Conservation (phyloP, 1,140 invertebrate species). For the Paraescarpia echinospica region DNA sequence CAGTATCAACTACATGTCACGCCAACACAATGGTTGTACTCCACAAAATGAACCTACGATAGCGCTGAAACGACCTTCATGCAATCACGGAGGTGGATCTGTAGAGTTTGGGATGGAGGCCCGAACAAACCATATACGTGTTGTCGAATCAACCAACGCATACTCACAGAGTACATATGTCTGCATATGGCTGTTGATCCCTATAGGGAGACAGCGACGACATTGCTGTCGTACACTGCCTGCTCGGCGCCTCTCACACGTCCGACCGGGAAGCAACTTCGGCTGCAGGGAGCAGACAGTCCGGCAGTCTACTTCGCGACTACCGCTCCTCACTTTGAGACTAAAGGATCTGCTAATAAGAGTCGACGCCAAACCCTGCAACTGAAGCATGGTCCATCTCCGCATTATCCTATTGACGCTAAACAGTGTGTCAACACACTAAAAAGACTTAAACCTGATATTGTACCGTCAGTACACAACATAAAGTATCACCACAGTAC, state of each 20-base stretch:
- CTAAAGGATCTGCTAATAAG: no score
- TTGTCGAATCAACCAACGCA: not conserved
- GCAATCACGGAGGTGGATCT: not conserved
- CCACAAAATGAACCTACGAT: not conserved
- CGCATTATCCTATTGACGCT: no score
- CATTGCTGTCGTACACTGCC: not conserved
- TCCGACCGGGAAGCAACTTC: not conserved
- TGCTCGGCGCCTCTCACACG: not conserved
- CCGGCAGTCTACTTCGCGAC: no score
- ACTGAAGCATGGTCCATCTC: no score
- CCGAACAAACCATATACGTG: not conserved
- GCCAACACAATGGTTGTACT: not conserved
- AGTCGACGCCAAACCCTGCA: no score
- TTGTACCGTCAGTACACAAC: no score
- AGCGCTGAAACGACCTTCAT: not conserved
- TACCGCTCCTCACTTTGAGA: no score
- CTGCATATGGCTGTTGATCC: not conserved
- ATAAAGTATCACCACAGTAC: no score
- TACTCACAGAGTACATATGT: not conserved
- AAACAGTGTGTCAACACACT: no score
- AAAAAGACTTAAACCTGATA: no score
- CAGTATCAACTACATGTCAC: not conserved
- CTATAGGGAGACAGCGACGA: not conserved
- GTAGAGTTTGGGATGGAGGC: not conserved
- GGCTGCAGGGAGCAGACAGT: no score